Conservation (phyloP, 2,797 vertebrate species). For the Argya squamiceps region DNA sequence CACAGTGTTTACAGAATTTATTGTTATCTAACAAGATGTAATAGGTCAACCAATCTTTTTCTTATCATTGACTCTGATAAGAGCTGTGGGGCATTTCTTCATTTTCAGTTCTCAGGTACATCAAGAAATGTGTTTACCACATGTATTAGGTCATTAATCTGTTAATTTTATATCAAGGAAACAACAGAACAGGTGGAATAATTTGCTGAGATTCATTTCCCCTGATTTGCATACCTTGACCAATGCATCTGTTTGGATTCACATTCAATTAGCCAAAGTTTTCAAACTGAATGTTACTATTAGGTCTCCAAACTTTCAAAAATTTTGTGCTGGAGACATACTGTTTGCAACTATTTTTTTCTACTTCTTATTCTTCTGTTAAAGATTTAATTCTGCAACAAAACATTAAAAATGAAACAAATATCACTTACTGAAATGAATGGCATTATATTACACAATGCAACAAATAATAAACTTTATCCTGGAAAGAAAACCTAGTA, state of each 20-base stretch:
- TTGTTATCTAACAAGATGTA: not conserved
- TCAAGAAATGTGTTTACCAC: not conserved
- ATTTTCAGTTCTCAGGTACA: not conserved
- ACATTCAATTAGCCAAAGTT: not conserved
- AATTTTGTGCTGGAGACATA: not conserved
- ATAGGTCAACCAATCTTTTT: not conserved
- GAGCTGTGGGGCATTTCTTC: not conserved
- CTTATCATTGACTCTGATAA: not conserved
- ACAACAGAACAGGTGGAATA: not conserved
- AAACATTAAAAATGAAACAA: not conserved
- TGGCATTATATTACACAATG: not conserved
- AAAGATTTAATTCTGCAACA: not conserved
- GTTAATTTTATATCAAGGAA: not conserved
- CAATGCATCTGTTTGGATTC: not conserved
- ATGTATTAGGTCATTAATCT: not conserved
- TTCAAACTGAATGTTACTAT: not conserved
- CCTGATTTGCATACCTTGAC: not conserved
- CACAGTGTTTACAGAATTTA: not conserved
- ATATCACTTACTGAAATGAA: not conserved
- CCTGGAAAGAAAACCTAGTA: not conserved
- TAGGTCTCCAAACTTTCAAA: not conserved
- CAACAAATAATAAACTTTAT: not conserved
- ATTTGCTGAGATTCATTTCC: not conserved
- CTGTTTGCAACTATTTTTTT: not conserved
- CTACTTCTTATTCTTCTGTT: not conserved